Conservation (phyloP, 2,888 invertebrate species). For the Dermolepida albohirtum region DNA sequence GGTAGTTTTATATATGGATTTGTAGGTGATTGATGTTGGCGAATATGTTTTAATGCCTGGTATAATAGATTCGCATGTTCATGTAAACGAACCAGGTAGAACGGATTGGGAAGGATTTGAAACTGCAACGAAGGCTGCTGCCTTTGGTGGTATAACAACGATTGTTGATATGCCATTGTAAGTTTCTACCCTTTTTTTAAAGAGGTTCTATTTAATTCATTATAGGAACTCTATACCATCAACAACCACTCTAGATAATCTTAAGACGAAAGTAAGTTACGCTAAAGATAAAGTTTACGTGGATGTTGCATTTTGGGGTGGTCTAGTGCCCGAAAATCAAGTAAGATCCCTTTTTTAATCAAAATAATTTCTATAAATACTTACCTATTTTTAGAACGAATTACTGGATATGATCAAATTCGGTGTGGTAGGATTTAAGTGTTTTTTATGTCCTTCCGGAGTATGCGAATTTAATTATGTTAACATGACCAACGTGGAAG, state of each 20-base stretch:
- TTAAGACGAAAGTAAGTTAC: conserved; percentile 71
- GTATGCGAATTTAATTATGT: conserved; percentile 78
- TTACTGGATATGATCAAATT: conserved; percentile 70
- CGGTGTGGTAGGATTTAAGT: conserved; percentile 81
- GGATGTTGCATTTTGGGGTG: conserved; percentile 85
- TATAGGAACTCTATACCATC: conserved; percentile 79
- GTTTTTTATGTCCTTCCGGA: conserved; percentile 77
- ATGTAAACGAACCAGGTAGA: conserved; percentile 80
- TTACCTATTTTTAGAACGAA: conserved; percentile 65
- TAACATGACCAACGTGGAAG: conserved; percentile 68
- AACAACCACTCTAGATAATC: conserved; percentile 73
- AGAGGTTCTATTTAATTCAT: conserved; percentile 14
- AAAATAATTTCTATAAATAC: no score
- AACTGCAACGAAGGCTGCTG: conserved; percentile 78
- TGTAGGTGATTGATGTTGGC: conserved; percentile 66
- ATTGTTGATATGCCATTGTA: conserved; percentile 81
- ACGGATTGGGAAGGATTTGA: conserved; percentile 79
- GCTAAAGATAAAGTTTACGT: conserved; percentile 72
- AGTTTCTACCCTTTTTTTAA: conserved; percentile 50
- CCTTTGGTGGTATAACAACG: conserved; percentile 79
- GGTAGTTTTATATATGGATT: conserved; percentile 15
- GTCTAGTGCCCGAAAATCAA: conserved; percentile 76
- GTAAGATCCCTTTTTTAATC: conserved; percentile 57
- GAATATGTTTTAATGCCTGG: conserved; percentile 74
- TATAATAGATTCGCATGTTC: conserved; percentile 78